These are phyloP conservation scores for Proterorhinus semilunaris DNA, from an alignment of 2,113 vertebrate species.

Conservation along the genomic window DNA sequence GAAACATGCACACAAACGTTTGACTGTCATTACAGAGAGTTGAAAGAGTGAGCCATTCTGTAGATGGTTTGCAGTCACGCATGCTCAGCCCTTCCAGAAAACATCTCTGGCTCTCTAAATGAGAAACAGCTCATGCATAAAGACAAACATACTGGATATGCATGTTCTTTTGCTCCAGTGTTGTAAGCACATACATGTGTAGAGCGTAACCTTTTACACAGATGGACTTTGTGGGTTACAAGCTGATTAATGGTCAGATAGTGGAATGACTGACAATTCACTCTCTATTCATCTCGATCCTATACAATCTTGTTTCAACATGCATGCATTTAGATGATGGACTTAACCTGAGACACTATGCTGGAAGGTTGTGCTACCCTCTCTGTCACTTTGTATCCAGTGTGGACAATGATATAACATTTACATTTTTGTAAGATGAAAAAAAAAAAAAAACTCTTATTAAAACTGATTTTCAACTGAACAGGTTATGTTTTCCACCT, in stretches of 20 bases:
- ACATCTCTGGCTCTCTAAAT: not conserved
- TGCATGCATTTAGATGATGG: not conserved
- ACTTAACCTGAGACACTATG: not conserved
- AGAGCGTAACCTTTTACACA: not conserved
- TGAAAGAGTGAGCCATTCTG: slow-evolving; percentile 1
- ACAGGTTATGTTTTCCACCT: not conserved
- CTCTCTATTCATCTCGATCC: not conserved
- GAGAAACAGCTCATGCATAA: not conserved
- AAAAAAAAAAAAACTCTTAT: not conserved
- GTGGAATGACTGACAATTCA: not conserved
- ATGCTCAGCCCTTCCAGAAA: not conserved
- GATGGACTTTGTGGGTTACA: not conserved
- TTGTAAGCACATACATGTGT: not conserved
- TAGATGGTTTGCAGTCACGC: not conserved
- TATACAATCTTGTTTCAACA: not conserved
- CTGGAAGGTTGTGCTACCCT: not conserved
- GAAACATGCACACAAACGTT: not conserved
- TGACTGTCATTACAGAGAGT: not conserved
- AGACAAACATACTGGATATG: not conserved
- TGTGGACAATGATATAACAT: not conserved
- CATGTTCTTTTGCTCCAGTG: not conserved
- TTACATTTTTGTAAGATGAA: not conserved
- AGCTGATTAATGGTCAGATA: not conserved
- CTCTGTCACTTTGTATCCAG: slow-evolving; percentile 1
- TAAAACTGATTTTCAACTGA: too few relatives aligned